Evolutionary conservation across 2,113 vertebrate species (phyloP).

Genomic region (Amphiprion percula): DNA sequence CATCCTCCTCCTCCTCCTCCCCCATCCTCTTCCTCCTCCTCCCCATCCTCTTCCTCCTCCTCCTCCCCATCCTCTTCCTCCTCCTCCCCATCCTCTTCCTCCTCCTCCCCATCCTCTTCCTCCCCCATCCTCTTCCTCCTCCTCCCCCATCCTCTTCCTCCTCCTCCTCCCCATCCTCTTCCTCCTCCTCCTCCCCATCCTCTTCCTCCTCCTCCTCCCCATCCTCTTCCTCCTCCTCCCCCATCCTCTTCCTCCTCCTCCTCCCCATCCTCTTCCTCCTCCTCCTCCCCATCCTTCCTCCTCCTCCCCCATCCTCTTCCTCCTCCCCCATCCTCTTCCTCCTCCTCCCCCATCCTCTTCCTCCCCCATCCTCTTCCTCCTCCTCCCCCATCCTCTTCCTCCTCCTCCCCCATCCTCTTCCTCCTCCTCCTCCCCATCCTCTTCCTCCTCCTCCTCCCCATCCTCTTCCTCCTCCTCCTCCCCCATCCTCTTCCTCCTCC

Average conservation of each 20-base stretch:
- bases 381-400: too few species aligned
- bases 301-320: constrained; percentile 42
- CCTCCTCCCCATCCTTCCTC: constrained; percentile 46
- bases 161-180: too few species aligned
- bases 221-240: constrained; percentile 74
- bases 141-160: constrained; percentile 64
- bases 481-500: constrained; percentile 47
- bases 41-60: constrained; percentile 45
- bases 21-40: too few species aligned
- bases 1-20: constrained; percentile 47
- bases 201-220: constrained; percentile 44
- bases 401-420: constrained; percentile 42
- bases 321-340: constrained; percentile 42
- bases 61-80: too few species aligned
- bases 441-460: constrained; percentile 42
- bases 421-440: constrained; percentile 43
- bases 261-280: constrained; percentile 47
- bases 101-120: too few species aligned
- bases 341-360: constrained; percentile 57
- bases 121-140: too few species aligned
- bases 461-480: constrained; percentile 45
- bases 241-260: constrained; percentile 46
- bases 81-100: constrained; percentile 62
- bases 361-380: constrained; percentile 42
- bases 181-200: constrained; percentile 69